Conservation (phyloP, 2,888 invertebrate genomes). For the Chrysina gloriosa region DNA sequence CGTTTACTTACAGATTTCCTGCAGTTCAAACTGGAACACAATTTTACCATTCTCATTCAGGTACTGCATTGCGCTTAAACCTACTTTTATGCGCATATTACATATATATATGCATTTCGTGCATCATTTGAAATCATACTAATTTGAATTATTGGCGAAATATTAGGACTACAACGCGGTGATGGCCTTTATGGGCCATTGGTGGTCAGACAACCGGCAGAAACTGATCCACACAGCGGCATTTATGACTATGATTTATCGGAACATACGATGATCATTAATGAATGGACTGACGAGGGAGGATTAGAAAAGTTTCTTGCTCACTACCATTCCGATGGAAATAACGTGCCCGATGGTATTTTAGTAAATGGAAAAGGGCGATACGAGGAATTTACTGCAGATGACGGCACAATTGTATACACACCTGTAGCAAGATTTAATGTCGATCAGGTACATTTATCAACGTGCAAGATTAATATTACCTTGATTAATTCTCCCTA, state of each 20-base stretch:
- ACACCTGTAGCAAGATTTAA: constrained; percentile 74
- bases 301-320: constrained; percentile 75
- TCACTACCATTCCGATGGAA: constrained; percentile 84
- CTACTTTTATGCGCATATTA: neutral
- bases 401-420: constrained; percentile 56
- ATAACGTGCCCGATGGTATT: constrained; percentile 85
- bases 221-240: constrained; percentile 72
- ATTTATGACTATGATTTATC: constrained; percentile 84
- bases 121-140: no score
- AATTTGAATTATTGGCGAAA: neutral
- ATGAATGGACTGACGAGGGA: constrained; percentile 83
- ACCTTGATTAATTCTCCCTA: neutral
- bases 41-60: constrained; percentile 85
- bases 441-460: constrained; percentile 74
- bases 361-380: constrained; percentile 86
- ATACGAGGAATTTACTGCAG: constrained; percentile 64
- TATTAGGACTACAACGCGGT: constrained; percentile 82
- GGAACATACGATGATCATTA: constrained; percentile 79
- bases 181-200: constrained; percentile 87
- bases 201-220: constrained; percentile 77
- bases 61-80: constrained; percentile 57
- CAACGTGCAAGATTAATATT: neutral
- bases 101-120: no score
- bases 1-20: constrained; percentile 80
- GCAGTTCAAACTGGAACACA: constrained; percentile 84